Conservation (phyloP, 2,797 vertebrate genomes). For the Epinephelus malabaricus region DNA sequence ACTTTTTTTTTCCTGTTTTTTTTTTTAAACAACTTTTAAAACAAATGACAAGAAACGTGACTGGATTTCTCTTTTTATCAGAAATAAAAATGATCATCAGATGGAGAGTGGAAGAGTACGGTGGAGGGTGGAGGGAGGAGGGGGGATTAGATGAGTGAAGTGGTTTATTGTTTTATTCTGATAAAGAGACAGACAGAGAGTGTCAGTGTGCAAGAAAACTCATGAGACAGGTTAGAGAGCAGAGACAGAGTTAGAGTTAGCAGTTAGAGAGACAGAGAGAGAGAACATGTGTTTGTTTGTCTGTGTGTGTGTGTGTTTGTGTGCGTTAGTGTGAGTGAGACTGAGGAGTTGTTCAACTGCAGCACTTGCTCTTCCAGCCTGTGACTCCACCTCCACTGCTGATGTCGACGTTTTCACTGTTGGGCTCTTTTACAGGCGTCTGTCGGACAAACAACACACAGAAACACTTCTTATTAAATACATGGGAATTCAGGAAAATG, state of each 20-base stretch:
- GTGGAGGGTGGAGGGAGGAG: slow-evolving; percentile 77
- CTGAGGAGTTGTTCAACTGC: slow-evolving; percentile 89
- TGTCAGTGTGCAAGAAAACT: slow-evolving; percentile 84
- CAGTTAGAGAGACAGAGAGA: slow-evolving; percentile 70
- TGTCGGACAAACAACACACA: slow-evolving; percentile 71
- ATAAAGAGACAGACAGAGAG: slow-evolving; percentile 83
- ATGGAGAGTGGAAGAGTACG: slow-evolving; percentile 86
- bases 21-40: slow-evolving; percentile 80
- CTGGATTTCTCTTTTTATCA: slow-evolving; percentile 90
- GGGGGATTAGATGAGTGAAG: slow-evolving; percentile 75
- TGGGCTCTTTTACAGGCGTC: slow-evolving; percentile 99
- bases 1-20: slow-evolving; percentile 65
- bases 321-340: slow-evolving; percentile 73
- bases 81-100: slow-evolving; percentile 92
- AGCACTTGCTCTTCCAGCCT: slow-evolving; percentile 99
- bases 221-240: slow-evolving; percentile 80
- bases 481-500: not conserved
- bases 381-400: slow-evolving; percentile 95
- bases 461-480: not conserved
- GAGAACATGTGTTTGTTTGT: slow-evolving; percentile 49
- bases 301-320: slow-evolving; percentile 48
- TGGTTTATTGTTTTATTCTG: slow-evolving; percentile 80
- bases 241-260: slow-evolving; percentile 67
- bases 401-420: slow-evolving; percentile 99
- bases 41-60: slow-evolving; percentile 90